Evolutionary conservation across 1,140 invertebrate species (phyloP), one percentile per base, ranked within the genome.

Genomic region (Telenomus remus): DNA sequence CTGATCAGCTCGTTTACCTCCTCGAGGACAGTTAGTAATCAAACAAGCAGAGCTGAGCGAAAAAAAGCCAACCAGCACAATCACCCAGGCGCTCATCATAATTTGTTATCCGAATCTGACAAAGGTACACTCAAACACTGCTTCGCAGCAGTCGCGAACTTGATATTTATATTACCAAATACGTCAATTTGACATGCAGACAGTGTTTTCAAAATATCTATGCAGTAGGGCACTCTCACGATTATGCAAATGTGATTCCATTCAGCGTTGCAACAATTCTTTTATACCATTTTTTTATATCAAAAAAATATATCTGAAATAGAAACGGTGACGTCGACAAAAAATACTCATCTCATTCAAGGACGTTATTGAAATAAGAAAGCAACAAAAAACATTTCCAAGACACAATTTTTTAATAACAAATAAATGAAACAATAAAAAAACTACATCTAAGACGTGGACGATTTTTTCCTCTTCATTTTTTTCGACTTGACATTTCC

Each of bases 21-120:
- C 89, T 63, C 87, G 80, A 7, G 89, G 89, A 79, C 89, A 90
- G 79, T 90, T 90, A 0, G 88, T 89, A 33, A 90, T 90, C 9
- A 90, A 80, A 84, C 89, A 90, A 55, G 81, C 82, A n/a, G 60
- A 76, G 76, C 72, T 79, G 0, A 83, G 11, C n/a, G 76, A 78
- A 37, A 86, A 44, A 6, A 86, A 11, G 12, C 56, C 48, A 0
- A 54, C 6, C 11, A 78, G 13, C 9, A 85, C 12, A 6, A 85
- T 12, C 33, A 59, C 34, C 35, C 55, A 49, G 33, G 34, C 43
- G 43, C 73, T 78, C 13, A 55, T 51, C 78, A 81, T 79, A 34
- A 39, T 46, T 16, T 39, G 68, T 53, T 48, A 59, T 43, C 39
- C 43, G 8, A 2, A 39, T 54, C 16, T 48, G 61, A 37, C 19